Percentiles rank a stretch among this genome's conserved stretches.
Conservation (phyloP, 2,888 invertebrate species). For the Eristalinus aeneus region DNA sequence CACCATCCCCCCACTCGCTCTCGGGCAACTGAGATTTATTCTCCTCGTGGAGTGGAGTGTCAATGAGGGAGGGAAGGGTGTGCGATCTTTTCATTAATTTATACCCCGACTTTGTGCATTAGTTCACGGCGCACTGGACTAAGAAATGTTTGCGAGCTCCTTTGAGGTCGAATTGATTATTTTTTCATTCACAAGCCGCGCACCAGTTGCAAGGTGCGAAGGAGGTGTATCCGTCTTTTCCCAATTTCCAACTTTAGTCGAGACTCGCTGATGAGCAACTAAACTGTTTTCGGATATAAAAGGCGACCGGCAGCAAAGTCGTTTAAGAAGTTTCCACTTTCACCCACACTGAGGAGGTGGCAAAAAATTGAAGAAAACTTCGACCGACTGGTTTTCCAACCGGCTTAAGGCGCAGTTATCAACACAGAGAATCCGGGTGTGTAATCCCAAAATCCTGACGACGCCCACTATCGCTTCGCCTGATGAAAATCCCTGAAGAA, state of each 20-base stretch:
- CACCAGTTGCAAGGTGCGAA: background rate
- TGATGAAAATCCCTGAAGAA: background rate
- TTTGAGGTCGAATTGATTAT: conserved; percentile 29
- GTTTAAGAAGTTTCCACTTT: background rate
- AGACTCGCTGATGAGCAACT: background rate
- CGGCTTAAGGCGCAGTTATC: background rate
- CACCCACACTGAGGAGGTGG: background rate
- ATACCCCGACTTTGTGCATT: conserved; percentile 8
- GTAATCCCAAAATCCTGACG: background rate
- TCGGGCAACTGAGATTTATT: conserved; percentile 30
- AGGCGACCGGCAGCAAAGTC: background rate
- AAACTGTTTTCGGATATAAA: background rate
- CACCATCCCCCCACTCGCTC: too few species aligned
- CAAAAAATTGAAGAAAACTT: background rate
- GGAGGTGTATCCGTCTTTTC: background rate
- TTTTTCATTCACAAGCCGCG: background rate
- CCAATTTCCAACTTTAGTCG: background rate
- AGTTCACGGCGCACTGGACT: background rate
- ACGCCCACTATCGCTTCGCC: background rate
- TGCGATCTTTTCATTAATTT: conserved; percentile 31
- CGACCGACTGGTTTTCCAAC: background rate
- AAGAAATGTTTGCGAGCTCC: background rate
- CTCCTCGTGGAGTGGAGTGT: background rate
- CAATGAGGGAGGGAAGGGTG: background rate
- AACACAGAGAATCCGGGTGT: background rate